Evolutionary conservation across 92 coral and sea anemone species (phyloP).

Genomic region (Isaurus tuberculatus): DNA sequence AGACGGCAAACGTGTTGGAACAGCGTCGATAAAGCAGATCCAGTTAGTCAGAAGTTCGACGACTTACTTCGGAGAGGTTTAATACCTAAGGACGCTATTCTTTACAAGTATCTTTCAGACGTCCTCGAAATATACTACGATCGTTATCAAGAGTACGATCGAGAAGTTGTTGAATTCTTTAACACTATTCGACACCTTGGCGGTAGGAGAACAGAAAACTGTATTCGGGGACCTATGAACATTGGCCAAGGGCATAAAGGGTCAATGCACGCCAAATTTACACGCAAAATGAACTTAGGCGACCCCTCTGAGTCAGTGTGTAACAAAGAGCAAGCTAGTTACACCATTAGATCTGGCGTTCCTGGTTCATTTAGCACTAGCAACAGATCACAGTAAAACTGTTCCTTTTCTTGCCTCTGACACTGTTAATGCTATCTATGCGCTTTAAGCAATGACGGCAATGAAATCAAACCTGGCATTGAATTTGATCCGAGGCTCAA

Average conservation of each 20-base stretch:
- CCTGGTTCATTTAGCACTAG: constrained; percentile 23
- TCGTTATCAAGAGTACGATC: constrained; percentile 41
- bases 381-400: constrained; percentile 19
- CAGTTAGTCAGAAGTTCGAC: constrained; percentile 53
- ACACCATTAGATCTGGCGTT: constrained; percentile 50
- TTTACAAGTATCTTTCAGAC: constrained; percentile 51
- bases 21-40: constrained; percentile 50
- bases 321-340: constrained; percentile 52
- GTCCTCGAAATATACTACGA: constrained; percentile 48
- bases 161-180: constrained; percentile 46
- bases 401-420: constrained; percentile 30
- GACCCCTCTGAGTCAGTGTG: constrained; percentile 51
- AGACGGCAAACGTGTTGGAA: neutral
- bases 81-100: constrained; percentile 39
- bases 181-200: constrained; percentile 51
- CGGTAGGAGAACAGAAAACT: constrained; percentile 51
- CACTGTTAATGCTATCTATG: constrained; percentile 42
- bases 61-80: constrained; percentile 48
- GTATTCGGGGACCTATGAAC: constrained; percentile 54
- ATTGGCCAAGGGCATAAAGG: constrained; percentile 36
- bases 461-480: constrained; percentile 44
- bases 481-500: constrained; percentile 50
- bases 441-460: constrained; percentile 36
- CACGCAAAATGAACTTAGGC: constrained; percentile 36
- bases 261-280: constrained; percentile 38